Conservation (phyloP, 1,140 invertebrate species). For the Atta cephalotes region DNA sequence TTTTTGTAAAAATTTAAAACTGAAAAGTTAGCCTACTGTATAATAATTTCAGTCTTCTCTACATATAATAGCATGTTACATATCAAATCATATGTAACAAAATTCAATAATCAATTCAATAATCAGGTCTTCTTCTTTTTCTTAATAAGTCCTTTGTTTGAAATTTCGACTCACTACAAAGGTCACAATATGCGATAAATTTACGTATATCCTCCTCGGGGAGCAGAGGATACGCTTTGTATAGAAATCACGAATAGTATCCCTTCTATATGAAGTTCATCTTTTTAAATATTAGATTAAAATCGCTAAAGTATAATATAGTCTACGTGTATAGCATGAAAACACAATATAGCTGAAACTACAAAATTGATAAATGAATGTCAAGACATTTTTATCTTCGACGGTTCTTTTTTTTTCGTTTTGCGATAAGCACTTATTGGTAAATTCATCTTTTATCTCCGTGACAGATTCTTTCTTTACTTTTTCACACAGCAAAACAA, state of each 20-base stretch:
- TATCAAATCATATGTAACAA: not conserved
- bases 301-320: not conserved
- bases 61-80: not conserved
- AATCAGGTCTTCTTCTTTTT: not conserved
- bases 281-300: not conserved
- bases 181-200: too few relatives aligned
- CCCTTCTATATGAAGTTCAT: too few relatives aligned
- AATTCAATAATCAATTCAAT: not conserved
- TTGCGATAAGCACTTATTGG: not conserved
- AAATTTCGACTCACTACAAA: too few relatives aligned
- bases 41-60: not conserved
- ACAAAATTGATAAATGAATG: not conserved
- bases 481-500: conserved; percentile 8
- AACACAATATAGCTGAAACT: not conserved
- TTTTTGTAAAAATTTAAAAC: too few relatives aligned
- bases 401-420: not conserved
- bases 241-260: too few relatives aligned
- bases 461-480: not conserved
- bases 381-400: not conserved
- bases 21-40: too few relatives aligned
- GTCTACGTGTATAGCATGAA: too few relatives aligned
- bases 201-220: too few relatives aligned
- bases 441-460: not conserved
- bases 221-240: too few relatives aligned
- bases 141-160: too few relatives aligned